Evolutionary conservation across 2,797 vertebrate genomes (phyloP), one percentile per base, ranked within the genome.

Genomic region (Lindbergichthys nudifrons): DNA sequence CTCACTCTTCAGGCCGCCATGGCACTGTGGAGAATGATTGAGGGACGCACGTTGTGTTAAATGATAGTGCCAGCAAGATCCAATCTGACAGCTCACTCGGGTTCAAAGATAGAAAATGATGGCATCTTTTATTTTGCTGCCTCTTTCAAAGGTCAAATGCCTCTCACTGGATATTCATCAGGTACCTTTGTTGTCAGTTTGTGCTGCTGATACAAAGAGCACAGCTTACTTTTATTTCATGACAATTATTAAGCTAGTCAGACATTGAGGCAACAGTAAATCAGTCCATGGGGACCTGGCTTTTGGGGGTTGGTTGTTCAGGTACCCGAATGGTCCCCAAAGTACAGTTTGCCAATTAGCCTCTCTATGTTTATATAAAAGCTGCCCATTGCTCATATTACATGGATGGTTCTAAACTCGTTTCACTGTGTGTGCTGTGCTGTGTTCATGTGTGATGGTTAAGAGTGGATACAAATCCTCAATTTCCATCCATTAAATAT

Each of bases 21-120:
- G 71, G 39, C 77, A 54, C 45, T 21, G 66, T 48, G 65, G 76
- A 75, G 77, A 58, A 70, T 84, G 82, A 90, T 90, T 86, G 79
- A 84, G 66, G 62, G 73, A 77, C 67, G 70, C 71, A 36, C 65
- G 69, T 76, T 81, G 80, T 77, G 88, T 82, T 79, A 78, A 82
- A 85, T 83, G 80, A 87, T 80, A 48, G 57, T 54, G 68, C 42
- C 81, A 63, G 70, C 0, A 14, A 66, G 73, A 87, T 86, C 39
- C 12, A 16, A 77, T 77, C 76, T 83, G 87, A 89, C 81, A 71
- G 62, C 81, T 86, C 77, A 77, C 56, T 83, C 75, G 4, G 52
- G 47, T 76, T 82, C 43, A 56, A 43, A 19, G 48, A 70, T 39
- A 11, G 51, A 76, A 73, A 81, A 69, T 21, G 61, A 79, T 61